A percentile compares a stretch with the other conserved stretches of the same genome.
Evolutionary conservation across 1,140 invertebrate genomes (phyloP).

Genomic region (Trypoxylus dichotomus): DNA sequence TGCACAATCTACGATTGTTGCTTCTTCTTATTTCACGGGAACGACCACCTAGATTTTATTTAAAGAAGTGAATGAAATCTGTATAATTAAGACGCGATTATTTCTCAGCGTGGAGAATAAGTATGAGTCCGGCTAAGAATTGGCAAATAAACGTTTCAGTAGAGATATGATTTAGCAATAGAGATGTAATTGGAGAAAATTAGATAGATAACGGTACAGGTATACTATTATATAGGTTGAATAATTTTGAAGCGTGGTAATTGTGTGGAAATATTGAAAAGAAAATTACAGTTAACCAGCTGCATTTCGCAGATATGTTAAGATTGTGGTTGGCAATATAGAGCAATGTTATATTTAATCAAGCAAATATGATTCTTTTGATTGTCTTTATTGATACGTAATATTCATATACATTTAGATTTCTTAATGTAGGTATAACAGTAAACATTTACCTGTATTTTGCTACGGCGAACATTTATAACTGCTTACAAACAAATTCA

Average conservation of each 20-base stretch:
- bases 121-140: neutral
- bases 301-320: neutral
- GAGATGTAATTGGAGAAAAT: conserved; percentile 9
- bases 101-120: neutral
- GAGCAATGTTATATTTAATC: neutral
- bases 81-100: neutral
- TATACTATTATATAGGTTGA: neutral
- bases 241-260: neutral
- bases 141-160: neutral
- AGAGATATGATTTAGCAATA: neutral
- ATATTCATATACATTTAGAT: neutral
- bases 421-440: neutral
- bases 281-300: neutral
- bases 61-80: neutral
- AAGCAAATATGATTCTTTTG: neutral
- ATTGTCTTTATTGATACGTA: neutral
- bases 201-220: conserved; percentile 13
- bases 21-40: conserved; percentile 12
- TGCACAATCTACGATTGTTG: conserved; percentile 20
- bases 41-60: conserved; percentile 22
- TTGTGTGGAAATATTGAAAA: neutral
- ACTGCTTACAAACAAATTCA: too few species aligned
- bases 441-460: neutral
- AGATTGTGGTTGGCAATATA: neutral
- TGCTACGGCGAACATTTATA: neutral